Evolutionary conservation across 2,888 invertebrate genomes (phyloP).

Genomic region (Folsomia manolachei): DNA sequence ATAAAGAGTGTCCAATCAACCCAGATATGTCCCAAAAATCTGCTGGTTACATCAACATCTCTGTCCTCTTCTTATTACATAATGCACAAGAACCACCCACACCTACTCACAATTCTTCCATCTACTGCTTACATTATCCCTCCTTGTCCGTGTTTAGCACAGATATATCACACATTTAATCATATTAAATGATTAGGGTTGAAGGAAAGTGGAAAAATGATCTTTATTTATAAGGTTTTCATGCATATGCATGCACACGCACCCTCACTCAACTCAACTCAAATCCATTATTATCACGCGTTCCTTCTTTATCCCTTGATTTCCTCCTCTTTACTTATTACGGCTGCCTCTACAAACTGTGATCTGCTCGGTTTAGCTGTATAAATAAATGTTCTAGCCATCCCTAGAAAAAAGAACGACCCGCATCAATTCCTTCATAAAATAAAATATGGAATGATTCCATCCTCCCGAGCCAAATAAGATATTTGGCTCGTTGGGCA

Average conservation of each 20-base stretch:
- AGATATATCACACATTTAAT: not conserved
- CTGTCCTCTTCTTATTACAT: no score
- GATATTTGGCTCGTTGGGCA: not conserved
- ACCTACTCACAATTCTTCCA: no score
- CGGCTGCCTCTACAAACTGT: no score
- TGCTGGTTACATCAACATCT: no score
- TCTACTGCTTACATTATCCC: no score
- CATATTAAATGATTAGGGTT: not conserved
- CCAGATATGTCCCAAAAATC: no score
- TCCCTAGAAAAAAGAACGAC: no score
- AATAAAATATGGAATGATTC: not conserved
- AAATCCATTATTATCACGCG: not conserved
- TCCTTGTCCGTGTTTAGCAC: not conserved
- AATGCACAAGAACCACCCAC: no score
- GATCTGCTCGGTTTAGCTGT: no score
- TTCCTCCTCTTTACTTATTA: no score
- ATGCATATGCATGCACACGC: conserved; percentile 24
- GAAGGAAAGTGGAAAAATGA: conserved; percentile 1
- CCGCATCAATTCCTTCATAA: not conserved
- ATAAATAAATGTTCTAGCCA: conserved; percentile 3
- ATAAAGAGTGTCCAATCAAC: no score
- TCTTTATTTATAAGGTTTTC: conserved; percentile 18
- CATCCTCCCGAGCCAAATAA: not conserved
- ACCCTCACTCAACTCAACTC: conserved; percentile 10
- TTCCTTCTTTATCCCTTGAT: not conserved